Evolutionary conservation across 2,113 vertebrate genomes (phyloP).

Genomic region (Microtus richardsoni): DNA sequence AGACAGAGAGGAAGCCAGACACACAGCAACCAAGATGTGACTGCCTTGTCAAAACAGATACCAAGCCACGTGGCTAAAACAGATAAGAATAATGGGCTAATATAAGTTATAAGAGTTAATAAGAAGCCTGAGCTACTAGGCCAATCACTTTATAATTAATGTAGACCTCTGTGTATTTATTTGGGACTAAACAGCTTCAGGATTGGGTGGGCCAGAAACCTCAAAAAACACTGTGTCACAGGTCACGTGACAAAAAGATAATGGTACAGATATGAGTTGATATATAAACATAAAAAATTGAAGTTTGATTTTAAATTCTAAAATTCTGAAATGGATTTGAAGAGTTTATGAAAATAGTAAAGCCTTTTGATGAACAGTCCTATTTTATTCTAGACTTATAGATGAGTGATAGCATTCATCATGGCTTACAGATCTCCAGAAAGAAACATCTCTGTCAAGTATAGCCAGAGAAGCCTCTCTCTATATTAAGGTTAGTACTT

Average conservation of each 20-base stretch:
- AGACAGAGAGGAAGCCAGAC: no score
- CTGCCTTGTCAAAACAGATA: no score
- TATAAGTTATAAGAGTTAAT: no score
- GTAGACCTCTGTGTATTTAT: no score
- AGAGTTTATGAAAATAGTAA: neutral
- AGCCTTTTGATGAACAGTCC: neutral
- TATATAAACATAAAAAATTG: neutral
- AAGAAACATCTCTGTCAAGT: neutral
- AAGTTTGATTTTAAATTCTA: neutral
- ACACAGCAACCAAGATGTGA: no score
- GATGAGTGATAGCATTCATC: neutral
- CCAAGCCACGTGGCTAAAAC: no score
- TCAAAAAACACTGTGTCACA: neutral
- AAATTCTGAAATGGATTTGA: neutral
- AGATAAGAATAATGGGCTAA: no score
- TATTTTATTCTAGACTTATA: neutral
- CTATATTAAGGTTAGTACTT: neutral
- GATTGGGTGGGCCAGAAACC: no score
- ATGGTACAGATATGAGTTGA: neutral
- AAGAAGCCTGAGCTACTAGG: no score
- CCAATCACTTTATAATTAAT: no score
- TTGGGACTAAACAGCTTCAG: no score
- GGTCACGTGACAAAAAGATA: neutral
- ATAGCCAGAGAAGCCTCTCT: neutral
- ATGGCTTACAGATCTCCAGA: neutral